A percentile compares a stretch with the other conserved stretches of the same genome.
Conservation (phyloP, 2,113 vertebrate species). For the Limnothrissa miodon region DNA sequence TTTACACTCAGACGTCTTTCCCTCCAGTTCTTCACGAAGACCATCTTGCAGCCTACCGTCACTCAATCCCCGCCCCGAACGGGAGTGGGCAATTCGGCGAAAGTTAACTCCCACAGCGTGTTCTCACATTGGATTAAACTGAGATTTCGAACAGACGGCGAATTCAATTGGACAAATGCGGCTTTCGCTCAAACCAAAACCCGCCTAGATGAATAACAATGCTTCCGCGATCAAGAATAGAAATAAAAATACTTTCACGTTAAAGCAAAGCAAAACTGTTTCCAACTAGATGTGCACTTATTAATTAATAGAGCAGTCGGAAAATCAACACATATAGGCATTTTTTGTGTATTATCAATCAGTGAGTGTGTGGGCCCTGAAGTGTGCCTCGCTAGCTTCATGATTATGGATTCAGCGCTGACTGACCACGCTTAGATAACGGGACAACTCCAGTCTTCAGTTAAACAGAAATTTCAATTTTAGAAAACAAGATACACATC, state of each 20-base stretch:
- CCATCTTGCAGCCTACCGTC: slow-evolving; percentile 59
- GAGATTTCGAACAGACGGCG: slow-evolving; percentile 18
- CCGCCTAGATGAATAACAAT: slow-evolving; percentile 56
- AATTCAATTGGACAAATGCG: slow-evolving; percentile 41
- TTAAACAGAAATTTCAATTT: neutral
- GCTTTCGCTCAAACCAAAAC: slow-evolving; percentile 47
- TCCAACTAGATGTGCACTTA: neutral
- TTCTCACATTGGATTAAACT: slow-evolving; percentile 31
- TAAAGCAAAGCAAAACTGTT: neutral
- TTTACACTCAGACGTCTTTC: slow-evolving; percentile 75
- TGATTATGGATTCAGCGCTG: slow-evolving; percentile 1
- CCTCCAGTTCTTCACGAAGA: slow-evolving; percentile 77
- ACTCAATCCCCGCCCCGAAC: slow-evolving; percentile 54
- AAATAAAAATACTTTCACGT: slow-evolving; percentile 24
- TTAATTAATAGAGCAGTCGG: neutral
- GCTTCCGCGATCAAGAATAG: slow-evolving; percentile 71
- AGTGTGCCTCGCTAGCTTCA: neutral
- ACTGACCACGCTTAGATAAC: slow-evolving; percentile 40
- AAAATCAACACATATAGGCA: neutral
- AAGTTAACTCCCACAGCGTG: neutral
- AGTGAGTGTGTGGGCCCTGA: neutral
- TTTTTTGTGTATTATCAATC: neutral
- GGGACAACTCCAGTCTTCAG: neutral
- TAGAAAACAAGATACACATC: slow-evolving; percentile 44
- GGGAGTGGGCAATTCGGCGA: slow-evolving; percentile 50